phyloP scores from a whole-genome alignment of 2,797 vertebrate species.

The Platalea minor region DNA sequence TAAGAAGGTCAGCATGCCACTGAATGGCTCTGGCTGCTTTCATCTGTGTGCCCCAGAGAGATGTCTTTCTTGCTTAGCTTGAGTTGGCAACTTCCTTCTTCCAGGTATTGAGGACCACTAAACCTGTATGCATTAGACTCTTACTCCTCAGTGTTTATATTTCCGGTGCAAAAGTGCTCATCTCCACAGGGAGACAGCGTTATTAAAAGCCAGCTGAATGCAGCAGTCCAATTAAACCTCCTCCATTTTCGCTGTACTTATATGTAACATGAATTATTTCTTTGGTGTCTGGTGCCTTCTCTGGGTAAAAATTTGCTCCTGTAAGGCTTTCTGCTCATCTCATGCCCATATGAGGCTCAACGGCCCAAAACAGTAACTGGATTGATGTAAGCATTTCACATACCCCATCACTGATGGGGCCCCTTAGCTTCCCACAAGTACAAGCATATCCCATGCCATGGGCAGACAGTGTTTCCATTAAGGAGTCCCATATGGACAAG shows the following conservation, averaged over 20 bases:
- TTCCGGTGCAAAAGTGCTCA: background rate
- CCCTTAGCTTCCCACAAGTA: background rate
- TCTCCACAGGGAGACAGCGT: background rate
- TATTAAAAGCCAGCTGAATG: background rate
- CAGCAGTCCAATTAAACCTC: background rate
- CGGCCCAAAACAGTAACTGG: background rate
- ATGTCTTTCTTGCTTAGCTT: background rate
- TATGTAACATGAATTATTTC: background rate
- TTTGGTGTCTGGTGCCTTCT: background rate
- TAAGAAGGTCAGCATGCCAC: rapidly evolving
- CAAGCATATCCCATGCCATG: background rate
- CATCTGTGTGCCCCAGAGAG: background rate
- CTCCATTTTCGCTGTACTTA: background rate
- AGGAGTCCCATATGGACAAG: background rate
- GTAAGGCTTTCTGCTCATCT: background rate
- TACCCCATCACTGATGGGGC: rapidly evolving
- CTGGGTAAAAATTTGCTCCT: background rate
- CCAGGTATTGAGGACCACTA: background rate
- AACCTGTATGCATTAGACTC: background rate
- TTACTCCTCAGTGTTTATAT: background rate
- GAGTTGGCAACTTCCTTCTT: background rate
- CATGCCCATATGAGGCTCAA: background rate
- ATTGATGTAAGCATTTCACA: background rate
- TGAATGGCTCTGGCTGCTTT: background rate
- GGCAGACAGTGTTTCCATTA: background rate